Conservation (phyloP, 2,113 vertebrate genomes). For the Epinephelus fuscoguttatus region DNA sequence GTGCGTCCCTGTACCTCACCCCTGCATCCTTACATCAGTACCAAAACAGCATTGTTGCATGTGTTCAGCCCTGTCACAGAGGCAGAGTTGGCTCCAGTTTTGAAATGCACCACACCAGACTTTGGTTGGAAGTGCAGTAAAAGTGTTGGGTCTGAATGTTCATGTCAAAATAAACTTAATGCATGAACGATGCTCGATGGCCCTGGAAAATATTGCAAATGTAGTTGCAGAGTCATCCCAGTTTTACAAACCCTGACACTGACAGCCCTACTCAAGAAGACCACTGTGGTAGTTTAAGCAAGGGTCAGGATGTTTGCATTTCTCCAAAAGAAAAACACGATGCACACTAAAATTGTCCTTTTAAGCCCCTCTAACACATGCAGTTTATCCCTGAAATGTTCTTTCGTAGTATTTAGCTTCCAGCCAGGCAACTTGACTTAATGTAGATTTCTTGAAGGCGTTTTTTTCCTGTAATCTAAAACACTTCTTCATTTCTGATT, state of each 20-base stretch:
- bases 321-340: conserved; percentile 10
- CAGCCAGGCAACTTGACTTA: no score
- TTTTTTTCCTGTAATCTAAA: no score
- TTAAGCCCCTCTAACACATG: no score
- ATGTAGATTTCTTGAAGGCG: no score
- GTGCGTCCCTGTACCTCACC: background rate
- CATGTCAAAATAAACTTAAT: conserved; percentile 66
- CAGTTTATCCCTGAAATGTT: no score
- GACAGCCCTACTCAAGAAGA: conserved; percentile 4
- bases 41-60: no score
- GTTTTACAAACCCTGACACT: conserved; percentile 14
- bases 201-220: conserved; percentile 39
- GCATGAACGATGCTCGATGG: conserved; percentile 41
- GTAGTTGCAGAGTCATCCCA: conserved; percentile 9
- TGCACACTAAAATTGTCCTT: background rate
- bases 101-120: conserved; percentile 13
- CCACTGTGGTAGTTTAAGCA: background rate
- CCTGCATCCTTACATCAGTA: background rate
- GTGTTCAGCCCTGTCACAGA: background rate
- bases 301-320: background rate
- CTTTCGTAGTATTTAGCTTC: background rate
- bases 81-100: background rate
- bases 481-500: no score
- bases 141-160: conserved; percentile 60
- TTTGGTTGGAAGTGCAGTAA: conserved; percentile 29